Evolutionary conservation across 2,888 invertebrate species (phyloP).

Genomic region (Hirudinaria manillensis): DNA sequence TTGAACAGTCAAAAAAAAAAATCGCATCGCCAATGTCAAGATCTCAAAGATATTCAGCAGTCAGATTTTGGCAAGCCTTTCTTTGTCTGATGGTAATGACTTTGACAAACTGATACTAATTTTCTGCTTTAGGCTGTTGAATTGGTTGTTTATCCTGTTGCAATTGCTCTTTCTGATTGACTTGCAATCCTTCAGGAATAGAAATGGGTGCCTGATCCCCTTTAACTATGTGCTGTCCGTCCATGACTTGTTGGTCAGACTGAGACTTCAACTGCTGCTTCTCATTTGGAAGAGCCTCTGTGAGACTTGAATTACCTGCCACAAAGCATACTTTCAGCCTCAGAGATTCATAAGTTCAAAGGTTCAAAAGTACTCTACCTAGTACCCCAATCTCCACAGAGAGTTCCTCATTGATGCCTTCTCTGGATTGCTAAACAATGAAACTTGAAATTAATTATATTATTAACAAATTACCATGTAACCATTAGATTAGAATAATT

Average conservation of each 20-base stretch:
- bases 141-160: not conserved
- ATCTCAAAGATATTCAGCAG: too few species aligned
- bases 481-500: too few species aligned
- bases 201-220: not conserved
- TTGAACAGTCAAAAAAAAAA: too few species aligned
- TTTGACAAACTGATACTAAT: too few species aligned
- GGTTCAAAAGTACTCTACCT: not conserved
- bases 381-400: slow-evolving; percentile 4
- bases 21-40: too few species aligned
- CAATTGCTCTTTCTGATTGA: not conserved
- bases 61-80: too few species aligned
- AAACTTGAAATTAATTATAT: not conserved
- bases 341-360: not conserved
- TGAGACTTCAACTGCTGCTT: not conserved
- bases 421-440: not conserved
- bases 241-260: not conserved
- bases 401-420: not conserved
- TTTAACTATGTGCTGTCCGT: not conserved
- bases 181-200: not conserved
- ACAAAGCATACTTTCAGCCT: not conserved
- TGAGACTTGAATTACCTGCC: not conserved
- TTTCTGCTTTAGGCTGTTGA: not conserved
- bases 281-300: not conserved
- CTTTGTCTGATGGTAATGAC: too few species aligned
- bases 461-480: too few species aligned